These are phyloP conservation scores for Microplitis demolitor DNA, from an alignment of 1,140 invertebrate genomes.

Conservation along the genomic window DNA sequence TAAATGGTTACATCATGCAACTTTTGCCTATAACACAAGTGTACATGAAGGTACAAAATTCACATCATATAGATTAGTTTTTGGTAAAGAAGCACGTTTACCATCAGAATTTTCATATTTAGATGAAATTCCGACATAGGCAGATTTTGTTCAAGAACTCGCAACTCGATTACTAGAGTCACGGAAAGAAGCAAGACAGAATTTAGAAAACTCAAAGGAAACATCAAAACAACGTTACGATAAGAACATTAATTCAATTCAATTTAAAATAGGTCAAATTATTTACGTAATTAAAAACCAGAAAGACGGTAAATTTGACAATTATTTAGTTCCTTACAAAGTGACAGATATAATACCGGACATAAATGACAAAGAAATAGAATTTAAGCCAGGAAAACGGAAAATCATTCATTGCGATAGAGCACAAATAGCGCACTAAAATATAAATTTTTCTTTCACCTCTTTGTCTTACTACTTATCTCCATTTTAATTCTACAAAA, in stretches of 20 bases:
- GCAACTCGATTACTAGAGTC: neutral
- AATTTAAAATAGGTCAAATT: neutral
- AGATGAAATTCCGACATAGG: neutral
- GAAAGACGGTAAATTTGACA: neutral
- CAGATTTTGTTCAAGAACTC: neutral
- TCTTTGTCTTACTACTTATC: no score
- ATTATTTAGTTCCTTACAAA: slow-evolving; percentile 8
- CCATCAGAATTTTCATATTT: neutral
- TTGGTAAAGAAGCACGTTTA: slow-evolving; percentile 1
- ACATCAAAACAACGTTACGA: slow-evolving; percentile 19
- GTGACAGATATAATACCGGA: slow-evolving; percentile 7
- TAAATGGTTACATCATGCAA: slow-evolving; percentile 35
- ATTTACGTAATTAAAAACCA: slow-evolving; percentile 3
- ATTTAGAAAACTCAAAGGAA: slow-evolving; percentile 7
- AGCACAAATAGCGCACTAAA: slow-evolving; percentile 7
- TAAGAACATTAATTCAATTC: neutral
- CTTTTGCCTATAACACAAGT: slow-evolving; percentile 33
- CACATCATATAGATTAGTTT: slow-evolving; percentile 16
- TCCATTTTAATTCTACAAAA: no score
- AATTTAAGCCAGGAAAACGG: neutral
- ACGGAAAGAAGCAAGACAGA: neutral
- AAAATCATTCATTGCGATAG: slow-evolving; percentile 2
- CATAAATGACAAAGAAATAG: slow-evolving; percentile 1
- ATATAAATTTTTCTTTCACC: neutral
- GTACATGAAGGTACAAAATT: slow-evolving; percentile 18